Conservation (phyloP, 2,888 invertebrate species). For the Drosophila ezoana region DNA sequence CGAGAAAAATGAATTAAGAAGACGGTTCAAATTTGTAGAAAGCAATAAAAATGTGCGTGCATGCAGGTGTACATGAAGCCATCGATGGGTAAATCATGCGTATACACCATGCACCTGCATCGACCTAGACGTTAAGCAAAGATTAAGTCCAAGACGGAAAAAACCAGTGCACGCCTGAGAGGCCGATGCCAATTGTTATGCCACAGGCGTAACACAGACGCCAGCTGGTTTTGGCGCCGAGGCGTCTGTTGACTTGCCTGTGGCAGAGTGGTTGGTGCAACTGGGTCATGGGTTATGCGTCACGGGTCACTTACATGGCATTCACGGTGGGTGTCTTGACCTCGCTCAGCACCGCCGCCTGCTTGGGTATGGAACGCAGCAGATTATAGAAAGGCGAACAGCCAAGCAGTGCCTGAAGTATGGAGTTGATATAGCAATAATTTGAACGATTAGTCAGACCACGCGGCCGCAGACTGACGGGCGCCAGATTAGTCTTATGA, state of each 20-base stretch:
- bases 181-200: conserved; percentile 64
- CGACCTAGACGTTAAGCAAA: conserved; percentile 28
- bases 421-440: conserved; percentile 98
- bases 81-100: conserved; percentile 7
- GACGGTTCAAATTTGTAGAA: not conserved
- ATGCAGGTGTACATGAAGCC: conserved; percentile 15
- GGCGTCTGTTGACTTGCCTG: conserved; percentile 83
- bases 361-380: conserved; percentile 90
- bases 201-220: conserved; percentile 84
- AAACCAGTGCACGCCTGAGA: conserved; percentile 42
- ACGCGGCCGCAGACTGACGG: conserved; percentile 93
- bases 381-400: conserved; percentile 98
- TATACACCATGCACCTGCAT: conserved; percentile 50
- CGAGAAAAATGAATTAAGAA: not conserved
- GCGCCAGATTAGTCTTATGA: conserved; percentile 91
- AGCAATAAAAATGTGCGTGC: conserved; percentile 37
- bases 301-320: conserved; percentile 89
- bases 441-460: conserved; percentile 97
- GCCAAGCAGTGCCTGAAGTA: conserved; percentile 95
- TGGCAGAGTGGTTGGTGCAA: conserved; percentile 45
- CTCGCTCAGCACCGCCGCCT: conserved; percentile 86
- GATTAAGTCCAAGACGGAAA: conserved; percentile 78
- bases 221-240: conserved; percentile 54
- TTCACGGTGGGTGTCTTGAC: conserved; percentile 94
- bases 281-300: conserved; percentile 23